Base-by-base conservation (phyloP, 2,888 invertebrate species). In the Odontocolon sp. region DNA sequence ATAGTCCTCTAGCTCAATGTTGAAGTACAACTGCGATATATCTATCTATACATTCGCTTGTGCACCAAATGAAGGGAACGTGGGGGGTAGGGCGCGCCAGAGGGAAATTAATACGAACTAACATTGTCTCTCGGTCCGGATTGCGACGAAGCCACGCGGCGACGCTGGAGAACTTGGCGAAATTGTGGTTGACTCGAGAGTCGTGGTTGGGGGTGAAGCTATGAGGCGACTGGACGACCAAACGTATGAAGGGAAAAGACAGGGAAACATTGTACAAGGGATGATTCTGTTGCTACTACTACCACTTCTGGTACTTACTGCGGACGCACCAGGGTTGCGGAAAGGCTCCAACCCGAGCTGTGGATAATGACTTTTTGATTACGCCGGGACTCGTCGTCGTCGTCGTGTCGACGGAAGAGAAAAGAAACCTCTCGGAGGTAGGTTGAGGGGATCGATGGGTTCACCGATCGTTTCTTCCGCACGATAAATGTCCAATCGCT, bases 341-440 rank as follows among this genome's bases (percentile, higher is more conserved):
- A n/a, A 40, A 36, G 11, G 54, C 6, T 28, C 3, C 3, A 28
- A 36, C 11, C 47, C 4, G 21, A 79, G 79, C 78, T 71, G 63
- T 59, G 78, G 85, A 83, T 87, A 87, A 87, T 86, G 87, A 87
- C 87, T 87, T 87, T 86, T 86, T 87, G 86, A 87, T 87, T 87
- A 86, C 86, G 78, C 80, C 18, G 26, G 14, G 79, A 78, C 79
- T 80, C 80, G 47, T 31, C n/a, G 6, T 50, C 33, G 26, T 23
- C 45, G 33, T 67, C 64, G 52, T 63, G 57, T 66, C 50, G 68
- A 69, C 63, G 68, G 33, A 63, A 50, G 56, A 66, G 26, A 56
- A 54, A 36, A 42, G 47, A 64, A 71, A 57, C 67, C 59, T 52
- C n/a, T 8, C 11, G 23, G 6, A n/a, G 21, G 26, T 11, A 31